Conservation (phyloP, 2,888 invertebrate species). For the Antheraea yamamai region DNA sequence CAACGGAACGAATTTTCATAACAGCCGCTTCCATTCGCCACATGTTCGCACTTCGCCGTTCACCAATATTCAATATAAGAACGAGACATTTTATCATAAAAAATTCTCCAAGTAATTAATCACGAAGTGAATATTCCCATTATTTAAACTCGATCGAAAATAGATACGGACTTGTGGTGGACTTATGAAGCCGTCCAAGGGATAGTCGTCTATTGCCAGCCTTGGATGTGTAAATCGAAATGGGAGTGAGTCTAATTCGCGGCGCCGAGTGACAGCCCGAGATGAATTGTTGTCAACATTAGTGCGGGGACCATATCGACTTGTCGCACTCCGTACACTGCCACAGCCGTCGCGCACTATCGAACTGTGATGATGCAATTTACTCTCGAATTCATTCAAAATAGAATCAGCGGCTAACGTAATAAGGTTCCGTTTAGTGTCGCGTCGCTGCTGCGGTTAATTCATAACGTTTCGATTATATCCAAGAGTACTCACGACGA, state of each 20-base stretch:
- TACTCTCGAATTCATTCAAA: slow-evolving; percentile 30
- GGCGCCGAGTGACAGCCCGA: slow-evolving; percentile 75
- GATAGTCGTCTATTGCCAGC: slow-evolving; percentile 59
- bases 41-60: slow-evolving; percentile 54
- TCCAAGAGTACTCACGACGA: slow-evolving; percentile 64
- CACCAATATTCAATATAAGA: slow-evolving; percentile 37
- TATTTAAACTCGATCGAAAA: neutral
- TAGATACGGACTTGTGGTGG: neutral
- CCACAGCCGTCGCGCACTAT: slow-evolving; percentile 31
- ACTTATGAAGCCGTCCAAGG: slow-evolving; percentile 46
- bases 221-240: slow-evolving; percentile 73
- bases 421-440: slow-evolving; percentile 52
- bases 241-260: slow-evolving; percentile 77
- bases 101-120: neutral
- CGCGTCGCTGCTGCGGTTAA: slow-evolving; percentile 28
- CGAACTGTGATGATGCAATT: slow-evolving; percentile 29
- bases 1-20: slow-evolving; percentile 28
- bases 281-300: slow-evolving; percentile 80
- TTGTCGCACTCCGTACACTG: slow-evolving; percentile 62
- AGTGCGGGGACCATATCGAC: slow-evolving; percentile 76
- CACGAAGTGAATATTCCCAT: neutral
- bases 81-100: neutral
- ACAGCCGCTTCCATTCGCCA: slow-evolving; percentile 18
- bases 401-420: slow-evolving; percentile 39
- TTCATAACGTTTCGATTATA: slow-evolving; percentile 32